Evolutionary conservation across 1,140 invertebrate species (phyloP), one percentile per base, ranked within the genome.

Genomic region (Halictus rubicundus): DNA sequence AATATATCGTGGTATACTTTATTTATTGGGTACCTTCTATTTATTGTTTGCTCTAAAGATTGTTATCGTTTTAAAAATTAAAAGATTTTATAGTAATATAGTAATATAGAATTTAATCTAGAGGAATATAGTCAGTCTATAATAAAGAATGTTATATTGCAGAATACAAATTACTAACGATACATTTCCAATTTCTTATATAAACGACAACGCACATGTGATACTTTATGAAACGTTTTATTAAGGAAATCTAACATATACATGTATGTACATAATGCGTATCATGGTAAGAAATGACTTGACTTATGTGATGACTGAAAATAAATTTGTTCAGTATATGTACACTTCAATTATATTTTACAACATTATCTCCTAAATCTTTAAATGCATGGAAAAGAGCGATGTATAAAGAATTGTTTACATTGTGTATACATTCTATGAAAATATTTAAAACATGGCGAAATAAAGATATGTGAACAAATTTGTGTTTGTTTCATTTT

Each of bases 401-500:
- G 39, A 77, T 46, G 69, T 52, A 61, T 61, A 77, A 70, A 69
- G n/a, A 68, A 70, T 77, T 77, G 75, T 77, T 77, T 77, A 77
- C 42, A 77, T 61, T 77, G 66, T 77, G 64, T 77, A 70, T 63
- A 77, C 75, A 69, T 70, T 77, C 68, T 78, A 78, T 69, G 32
- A 78, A 71, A 37, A 78, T 78, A 71, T 78, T 78, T 78, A 78
- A 71, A 63, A 78, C n/a, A 78, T 71, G 46, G 19, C 63, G 46
- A 78, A 78, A 78, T 78, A 78, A 78, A 78, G 59, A 78, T 78
- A 63, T 71, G 49, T 60, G 21, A 70, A 71, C 52, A 71, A 78
- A 60, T 63, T 46, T n/a, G 0, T 46, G 60, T 8, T 37, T 5
- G 12, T 23, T 64, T 14, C 14, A 21, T 21, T 49, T 63, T 21